Conservation (phyloP, 1,140 invertebrate species). For the Oppia nitens region DNA sequence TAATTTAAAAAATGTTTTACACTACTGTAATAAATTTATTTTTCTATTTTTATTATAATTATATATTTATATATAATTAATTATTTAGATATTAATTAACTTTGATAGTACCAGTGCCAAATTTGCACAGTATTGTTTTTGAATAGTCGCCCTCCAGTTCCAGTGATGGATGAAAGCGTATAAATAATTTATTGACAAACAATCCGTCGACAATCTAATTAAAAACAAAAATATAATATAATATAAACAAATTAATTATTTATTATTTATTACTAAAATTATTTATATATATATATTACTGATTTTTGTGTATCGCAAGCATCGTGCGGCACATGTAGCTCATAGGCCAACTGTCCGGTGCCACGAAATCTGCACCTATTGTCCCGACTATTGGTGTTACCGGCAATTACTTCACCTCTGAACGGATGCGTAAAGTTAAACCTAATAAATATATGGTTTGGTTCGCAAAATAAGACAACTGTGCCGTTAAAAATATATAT, state of each 20-base stretch:
- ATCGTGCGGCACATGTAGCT: slow-evolving; percentile 18
- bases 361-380: slow-evolving; percentile 19
- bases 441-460: slow-evolving; percentile 19
- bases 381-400: slow-evolving; percentile 13
- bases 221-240: neutral
- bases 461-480: slow-evolving; percentile 21
- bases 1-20: no score
- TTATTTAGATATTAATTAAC: neutral
- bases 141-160: slow-evolving; percentile 89
- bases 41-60: no score
- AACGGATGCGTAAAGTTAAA: slow-evolving; percentile 22
- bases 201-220: slow-evolving; percentile 10
- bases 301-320: slow-evolving; percentile 19
- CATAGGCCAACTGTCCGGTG: slow-evolving; percentile 14
- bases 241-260: no score
- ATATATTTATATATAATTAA: neutral
- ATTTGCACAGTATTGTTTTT: slow-evolving; percentile 79
- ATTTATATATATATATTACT: no score
- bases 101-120: slow-evolving; percentile 14
- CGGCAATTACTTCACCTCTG: slow-evolving; percentile 19
- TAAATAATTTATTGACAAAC: slow-evolving; percentile 83
- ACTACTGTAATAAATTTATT: no score
- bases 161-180: slow-evolving; percentile 73
- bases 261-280: no score
- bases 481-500: neutral